Evolutionary conservation across 53 echinoderm and acorn worm genomes (phyloP).

Genomic region (Luidia sarsii): DNA sequence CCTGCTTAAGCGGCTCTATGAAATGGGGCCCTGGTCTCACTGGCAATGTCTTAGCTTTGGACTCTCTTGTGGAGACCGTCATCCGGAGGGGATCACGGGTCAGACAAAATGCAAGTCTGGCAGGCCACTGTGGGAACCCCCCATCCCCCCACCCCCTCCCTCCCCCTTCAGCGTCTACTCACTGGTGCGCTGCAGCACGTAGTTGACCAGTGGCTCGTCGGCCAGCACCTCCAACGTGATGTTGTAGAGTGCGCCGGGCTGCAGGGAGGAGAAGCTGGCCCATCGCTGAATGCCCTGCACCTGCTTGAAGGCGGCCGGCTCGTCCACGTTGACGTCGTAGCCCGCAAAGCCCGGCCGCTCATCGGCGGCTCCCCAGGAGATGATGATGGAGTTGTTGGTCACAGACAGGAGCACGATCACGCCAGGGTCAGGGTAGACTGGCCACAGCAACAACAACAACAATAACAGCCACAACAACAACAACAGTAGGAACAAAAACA

Average conservation of each 20-base stretch:
- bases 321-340: constrained; percentile 19
- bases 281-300: neutral
- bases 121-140: neutral
- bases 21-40: too few species aligned
- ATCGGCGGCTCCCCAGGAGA: constrained; percentile 43
- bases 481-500: too few species aligned
- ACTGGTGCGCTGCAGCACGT: constrained; percentile 25
- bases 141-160: neutral
- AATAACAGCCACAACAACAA: too few species aligned
- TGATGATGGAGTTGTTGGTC: neutral
- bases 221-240: constrained; percentile 26
- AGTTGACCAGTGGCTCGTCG: neutral
- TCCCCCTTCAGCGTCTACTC: neutral
- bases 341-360: neutral
- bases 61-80: too few species aligned
- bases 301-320: neutral
- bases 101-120: neutral
- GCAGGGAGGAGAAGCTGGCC: constrained; percentile 3
- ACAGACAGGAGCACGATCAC: constrained; percentile 33
- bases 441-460: too few species aligned
- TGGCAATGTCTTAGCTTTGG: too few species aligned
- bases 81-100: too few species aligned
- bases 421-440: constrained; percentile 26
- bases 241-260: constrained; percentile 21
- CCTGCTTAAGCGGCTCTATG: too few species aligned